These are phyloP conservation scores for Babylonia areolata DNA, from an alignment of 1,140 invertebrate species.

Conservation along the genomic window DNA sequence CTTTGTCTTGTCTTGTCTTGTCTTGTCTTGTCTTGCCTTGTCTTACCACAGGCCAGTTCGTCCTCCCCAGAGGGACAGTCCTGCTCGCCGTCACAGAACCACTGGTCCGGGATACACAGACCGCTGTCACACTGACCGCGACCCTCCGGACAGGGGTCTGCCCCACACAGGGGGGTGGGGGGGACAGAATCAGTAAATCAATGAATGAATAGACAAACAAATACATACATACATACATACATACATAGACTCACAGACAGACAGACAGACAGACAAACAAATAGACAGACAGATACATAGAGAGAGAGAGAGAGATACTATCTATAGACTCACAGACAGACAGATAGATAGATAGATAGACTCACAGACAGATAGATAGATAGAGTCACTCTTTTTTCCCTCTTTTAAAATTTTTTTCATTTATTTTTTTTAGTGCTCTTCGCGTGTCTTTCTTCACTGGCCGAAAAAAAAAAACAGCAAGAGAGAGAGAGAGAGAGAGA, in stretches of 20 bases:
- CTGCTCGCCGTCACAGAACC: conserved; percentile 42
- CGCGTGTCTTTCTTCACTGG: too few relatives aligned
- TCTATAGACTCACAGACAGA: neutral
- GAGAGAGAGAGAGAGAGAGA: too few relatives aligned
- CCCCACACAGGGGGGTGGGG: too few relatives aligned
- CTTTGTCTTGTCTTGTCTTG: too few relatives aligned
- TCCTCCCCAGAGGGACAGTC: conserved; percentile 38
- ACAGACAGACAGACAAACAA: neutral
- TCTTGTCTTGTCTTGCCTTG: neutral
- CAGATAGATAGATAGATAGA: neutral
- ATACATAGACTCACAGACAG: neutral
- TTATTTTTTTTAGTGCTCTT: too few relatives aligned
- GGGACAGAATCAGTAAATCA: too few relatives aligned
- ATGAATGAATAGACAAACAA: neutral
- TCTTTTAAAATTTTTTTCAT: too few relatives aligned
- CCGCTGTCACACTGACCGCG: conserved; percentile 19
- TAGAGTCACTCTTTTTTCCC: too few relatives aligned
- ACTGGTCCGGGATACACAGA: conserved; percentile 39
- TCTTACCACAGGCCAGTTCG: conserved; percentile 35
- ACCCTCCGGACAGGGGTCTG: conserved; percentile 27
- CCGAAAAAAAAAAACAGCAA: too few relatives aligned
- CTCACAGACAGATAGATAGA: neutral
- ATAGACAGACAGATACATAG: neutral
- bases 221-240: neutral
- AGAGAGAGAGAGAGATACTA: neutral